Evolutionary conservation across 2,888 invertebrate genomes (phyloP), one percentile per base, ranked within the genome.

Genomic region (Thumatha senex): DNA sequence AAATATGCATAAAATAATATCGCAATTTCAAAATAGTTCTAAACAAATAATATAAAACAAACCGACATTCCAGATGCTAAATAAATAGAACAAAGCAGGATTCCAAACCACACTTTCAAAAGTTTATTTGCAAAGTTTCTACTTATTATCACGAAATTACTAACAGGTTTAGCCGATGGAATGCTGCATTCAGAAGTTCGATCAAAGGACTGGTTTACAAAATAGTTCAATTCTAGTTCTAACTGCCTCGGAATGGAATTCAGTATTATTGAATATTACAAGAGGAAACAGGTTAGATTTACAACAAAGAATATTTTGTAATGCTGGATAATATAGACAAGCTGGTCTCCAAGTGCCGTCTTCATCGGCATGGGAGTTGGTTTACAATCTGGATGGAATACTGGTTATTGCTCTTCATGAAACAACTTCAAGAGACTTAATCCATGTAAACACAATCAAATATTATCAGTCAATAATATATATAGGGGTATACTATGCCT

Each of bases 201-300:
- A 83, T 83, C 84, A 86, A 86, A 86, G 79, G 75, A 67, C 74
- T 70, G 75, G 76, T 68, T 80, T 80, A 71, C 69, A 67, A 74
- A 83, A 86, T 85, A 82, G 86, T 86, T 86, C 58, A 72, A 66
- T 70, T 65, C 70, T 56, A 73, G 73, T 72, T 76, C 60, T 58
- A 71, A 71, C 74, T 72, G 69, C 72, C 71, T 74, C 70, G 56
- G 62, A 58, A 54, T 60, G 74, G 72, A 76, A 76, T 78, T 53
- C 61, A 51, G 72, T 66, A 63, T 48, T 42, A 50, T 49, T 44
- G 56, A 63, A 43, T 52, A 70, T 68, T 72, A 46, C 63, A 78
- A 82, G 70, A 63, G 47, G 51, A 54, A 58, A 65, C 54, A 44
- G 50, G 35, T 39, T 39, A n/a, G 12, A 2, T 15, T n/a, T 12